Evolutionary conservation across 1,140 invertebrate species (phyloP), one percentile per base, ranked within the genome.

Genomic region (Bombus polaris): DNA sequence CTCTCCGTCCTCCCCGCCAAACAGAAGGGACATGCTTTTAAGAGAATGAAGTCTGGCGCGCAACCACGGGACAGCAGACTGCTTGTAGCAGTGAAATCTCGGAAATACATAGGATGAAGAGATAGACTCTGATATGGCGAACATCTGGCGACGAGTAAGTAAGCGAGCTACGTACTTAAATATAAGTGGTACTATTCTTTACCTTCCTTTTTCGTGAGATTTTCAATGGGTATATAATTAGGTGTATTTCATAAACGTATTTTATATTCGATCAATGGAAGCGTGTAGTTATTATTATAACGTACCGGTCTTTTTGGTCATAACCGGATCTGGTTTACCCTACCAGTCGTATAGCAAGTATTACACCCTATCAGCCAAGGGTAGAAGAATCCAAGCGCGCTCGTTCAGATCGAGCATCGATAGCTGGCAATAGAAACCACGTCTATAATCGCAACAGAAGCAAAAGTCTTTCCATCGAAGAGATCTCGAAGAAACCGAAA

Each of bases 11-110:
- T 39, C 32, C 9, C 1, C 66, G 9, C 13, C 42, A 10, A 57
- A 47, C 62, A 25, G 59, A 32, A 37, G 39, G 39, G 76, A 85
- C 76, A 72, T 57, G 76, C 76, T 85, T 70, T 80, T 71, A 73
- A 32, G 82, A 66, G 65, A 44, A 78, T 59, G 53, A 72, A 70
- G 39, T 22, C 39, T n/a, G 39, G 8, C n/a, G 53, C 15, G 72
- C 53, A 62, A 62, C 72, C 72, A 25, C 2, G 18, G 2, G 22
- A 47, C 42, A 28, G 22, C 62, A 42, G n/a, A 18, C 5, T 25
- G 44, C 18, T 25, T n/a, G 53, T 66, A 8, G 25, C 3, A 39
- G 53, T 6, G 53, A 77, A 44, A 66, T 44, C 77, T 79, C n/a
- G 59, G 42, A 22, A 59, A 59, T 53, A 59, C n/a, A 28, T 32